Percentiles rank a stretch among this genome's conserved stretches.
phyloP scores from a whole-genome alignment of 1,140 invertebrate species.

The Brachionus koreanus region DNA sequence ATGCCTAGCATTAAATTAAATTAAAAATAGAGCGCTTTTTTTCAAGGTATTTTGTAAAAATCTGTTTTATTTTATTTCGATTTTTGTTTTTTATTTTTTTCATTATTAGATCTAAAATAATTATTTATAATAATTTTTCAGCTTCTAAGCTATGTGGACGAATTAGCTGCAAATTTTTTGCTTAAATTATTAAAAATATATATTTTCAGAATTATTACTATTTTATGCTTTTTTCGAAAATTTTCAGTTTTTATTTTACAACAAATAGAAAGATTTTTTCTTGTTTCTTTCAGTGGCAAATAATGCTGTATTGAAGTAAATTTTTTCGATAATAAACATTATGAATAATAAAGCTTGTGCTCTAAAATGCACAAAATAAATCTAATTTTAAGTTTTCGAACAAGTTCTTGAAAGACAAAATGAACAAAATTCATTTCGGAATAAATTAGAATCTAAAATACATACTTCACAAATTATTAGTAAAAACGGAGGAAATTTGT shows the following conservation, averaged over 20 bases:
- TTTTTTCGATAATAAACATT: not conserved
- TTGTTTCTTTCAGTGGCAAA: not conserved
- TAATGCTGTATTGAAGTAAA: not conserved
- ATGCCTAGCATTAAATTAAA: not conserved
- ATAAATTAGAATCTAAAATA: not conserved
- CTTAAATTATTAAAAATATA: not conserved
- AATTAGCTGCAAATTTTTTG: not conserved
- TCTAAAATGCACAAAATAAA: not conserved
- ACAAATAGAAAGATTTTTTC: not conserved
- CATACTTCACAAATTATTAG: not conserved
- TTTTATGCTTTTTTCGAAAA: not conserved
- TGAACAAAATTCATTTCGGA: not conserved
- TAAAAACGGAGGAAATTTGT: not conserved
- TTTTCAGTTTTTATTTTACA: not conserved
- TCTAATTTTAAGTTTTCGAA: not conserved
- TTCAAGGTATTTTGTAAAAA: not conserved
- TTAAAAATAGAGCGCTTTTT: not conserved
- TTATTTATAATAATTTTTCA: not conserved
- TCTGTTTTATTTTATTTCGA: not conserved
- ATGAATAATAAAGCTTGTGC: not conserved
- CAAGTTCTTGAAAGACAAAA: not conserved
- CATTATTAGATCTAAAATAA: not conserved
- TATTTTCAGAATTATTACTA: not conserved
- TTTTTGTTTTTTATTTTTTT: not conserved
- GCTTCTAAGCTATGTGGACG: not conserved